Evolutionary conservation across 2,113 vertebrate genomes (phyloP).

Genomic region (Gnathonemus echidnorhynchus): DNA sequence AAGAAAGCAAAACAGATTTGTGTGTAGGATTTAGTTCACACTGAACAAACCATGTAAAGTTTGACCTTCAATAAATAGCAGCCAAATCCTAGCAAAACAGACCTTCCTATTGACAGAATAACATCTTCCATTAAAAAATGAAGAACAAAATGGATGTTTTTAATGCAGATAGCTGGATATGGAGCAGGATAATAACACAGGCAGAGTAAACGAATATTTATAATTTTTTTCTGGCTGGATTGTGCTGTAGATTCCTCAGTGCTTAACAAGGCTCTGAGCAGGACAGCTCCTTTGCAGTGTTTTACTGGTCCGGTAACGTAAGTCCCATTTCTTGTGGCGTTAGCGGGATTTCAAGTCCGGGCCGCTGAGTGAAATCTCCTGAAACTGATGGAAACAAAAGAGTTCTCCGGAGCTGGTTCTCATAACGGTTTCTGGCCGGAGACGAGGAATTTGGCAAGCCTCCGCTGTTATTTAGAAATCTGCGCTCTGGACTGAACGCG

Average conservation of each 20-base stretch:
- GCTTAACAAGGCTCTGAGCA: background rate
- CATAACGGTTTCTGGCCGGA: slow-evolving; percentile 35
- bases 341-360: slow-evolving; percentile 16
- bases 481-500: slow-evolving; percentile 29
- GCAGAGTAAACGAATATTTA: background rate
- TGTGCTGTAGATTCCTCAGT: slow-evolving; percentile 1
- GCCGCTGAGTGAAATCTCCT: slow-evolving; percentile 30
- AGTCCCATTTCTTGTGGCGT: slow-evolving; percentile 26
- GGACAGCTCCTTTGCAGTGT: background rate
- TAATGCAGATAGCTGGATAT: background rate
- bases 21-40: background rate
- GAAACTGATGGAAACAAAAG: slow-evolving; percentile 39
- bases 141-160: background rate
- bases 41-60: background rate
- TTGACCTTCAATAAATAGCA: background rate
- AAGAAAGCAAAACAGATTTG: background rate
- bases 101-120: background rate
- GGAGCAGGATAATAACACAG: background rate
- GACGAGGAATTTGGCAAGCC: slow-evolving; percentile 37
- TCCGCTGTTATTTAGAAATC: slow-evolving; percentile 40
- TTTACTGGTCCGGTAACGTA: slow-evolving; percentile 16
- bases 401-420: slow-evolving; percentile 26
- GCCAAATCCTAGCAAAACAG: background rate
- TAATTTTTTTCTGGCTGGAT: background rate
- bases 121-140: background rate